Evolutionary conservation across 2,113 vertebrate genomes (phyloP), one percentile per base, ranked within the genome.

Genomic region (Spheniscus mendiculus): DNA sequence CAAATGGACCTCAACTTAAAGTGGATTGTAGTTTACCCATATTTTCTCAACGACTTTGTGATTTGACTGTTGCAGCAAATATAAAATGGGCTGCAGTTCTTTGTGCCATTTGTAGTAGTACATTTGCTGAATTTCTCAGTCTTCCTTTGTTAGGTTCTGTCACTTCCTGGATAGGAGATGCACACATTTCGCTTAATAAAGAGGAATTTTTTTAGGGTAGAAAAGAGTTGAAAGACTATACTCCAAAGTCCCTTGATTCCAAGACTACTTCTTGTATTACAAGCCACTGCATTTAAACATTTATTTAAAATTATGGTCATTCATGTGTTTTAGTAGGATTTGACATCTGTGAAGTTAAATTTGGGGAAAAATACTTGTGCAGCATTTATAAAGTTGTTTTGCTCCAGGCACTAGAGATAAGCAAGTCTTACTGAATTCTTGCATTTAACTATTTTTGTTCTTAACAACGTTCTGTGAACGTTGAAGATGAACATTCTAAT

Each of bases 1-100:
- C n/a, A 45, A 61, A 30, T 3, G 2, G 34, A 34, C 20, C n/a
- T 30, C 29, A 93, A 69, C 40, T 59, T 0, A 0, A 45, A 89
- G 16, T 40, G 11, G 4, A 10, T 62, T 81, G 11, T 44, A 15
- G 26, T 63, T 87, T 78, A 47, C 23, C 13, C 9, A 1, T 62
- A 2, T 77, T 70, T 88, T 77, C 22, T 73, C 40, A 80, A 34
- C 7, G 65, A 14, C 22, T 61, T 34, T 11, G 19, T 90, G n/a
- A 34, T 78, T 88, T 83, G 40, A 36, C 9, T 62, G 5, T 61
- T 81, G 42, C 36, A 74, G 67, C 56, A 62, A n/a, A 55, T 80
- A 38, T 4, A 50, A 88, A 77, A 45, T 12, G 47, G 18, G 14
- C 59, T 76, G 83, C 50, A 62, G 23, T 81, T 90, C 29, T 74